phyloP scores from a whole-genome alignment of 2,888 invertebrate species.

The Lordiphosa andalusiaca region DNA sequence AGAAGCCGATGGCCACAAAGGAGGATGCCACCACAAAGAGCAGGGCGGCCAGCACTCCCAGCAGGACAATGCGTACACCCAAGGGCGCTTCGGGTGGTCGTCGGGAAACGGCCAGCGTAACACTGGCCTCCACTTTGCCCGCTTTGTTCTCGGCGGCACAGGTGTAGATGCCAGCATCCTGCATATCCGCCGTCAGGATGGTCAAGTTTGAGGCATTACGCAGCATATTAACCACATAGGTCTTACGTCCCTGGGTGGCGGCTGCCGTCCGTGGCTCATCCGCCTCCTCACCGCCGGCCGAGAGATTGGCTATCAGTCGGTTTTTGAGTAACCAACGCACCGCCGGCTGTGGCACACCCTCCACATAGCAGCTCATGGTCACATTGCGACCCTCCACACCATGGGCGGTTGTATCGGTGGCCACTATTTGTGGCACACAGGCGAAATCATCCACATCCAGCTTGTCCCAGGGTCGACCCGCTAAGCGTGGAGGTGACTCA shows the following conservation, averaged over 20 bases:
- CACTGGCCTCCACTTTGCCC: conserved; percentile 87
- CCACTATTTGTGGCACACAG: conserved; percentile 86
- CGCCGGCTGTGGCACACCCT: conserved; percentile 86
- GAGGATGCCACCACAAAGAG: conserved; percentile 85
- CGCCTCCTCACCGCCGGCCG: conserved; percentile 71
- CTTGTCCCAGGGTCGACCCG: conserved; percentile 87
- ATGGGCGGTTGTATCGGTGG: conserved; percentile 83
- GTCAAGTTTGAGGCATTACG: conserved; percentile 87
- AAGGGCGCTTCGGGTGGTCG: conserved; percentile 84
- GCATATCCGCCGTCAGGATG: conserved; percentile 86
- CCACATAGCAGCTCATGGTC: conserved; percentile 86
- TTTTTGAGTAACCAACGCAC: conserved; percentile 88
- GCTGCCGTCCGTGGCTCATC: conserved; percentile 77
- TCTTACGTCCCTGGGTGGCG: conserved; percentile 82
- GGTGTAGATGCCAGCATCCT: conserved; percentile 88
- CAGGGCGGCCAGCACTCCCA: conserved; percentile 86
- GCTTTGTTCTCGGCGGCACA: conserved; percentile 91
- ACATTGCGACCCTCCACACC: conserved; percentile 88
- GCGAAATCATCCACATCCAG: conserved; percentile 90
- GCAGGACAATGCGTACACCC: conserved; percentile 84
- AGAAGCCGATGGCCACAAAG: conserved; percentile 85
- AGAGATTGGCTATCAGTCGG: conserved; percentile 85
- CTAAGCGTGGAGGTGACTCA: conserved; percentile 84
- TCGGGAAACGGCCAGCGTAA: conserved; percentile 86
- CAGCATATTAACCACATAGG: conserved; percentile 85